A percentile compares a stretch with the other conserved stretches of the same genome.
Evolutionary conservation across 2,797 vertebrate species (phyloP).

Genomic region (Ceryle rudis): DNA sequence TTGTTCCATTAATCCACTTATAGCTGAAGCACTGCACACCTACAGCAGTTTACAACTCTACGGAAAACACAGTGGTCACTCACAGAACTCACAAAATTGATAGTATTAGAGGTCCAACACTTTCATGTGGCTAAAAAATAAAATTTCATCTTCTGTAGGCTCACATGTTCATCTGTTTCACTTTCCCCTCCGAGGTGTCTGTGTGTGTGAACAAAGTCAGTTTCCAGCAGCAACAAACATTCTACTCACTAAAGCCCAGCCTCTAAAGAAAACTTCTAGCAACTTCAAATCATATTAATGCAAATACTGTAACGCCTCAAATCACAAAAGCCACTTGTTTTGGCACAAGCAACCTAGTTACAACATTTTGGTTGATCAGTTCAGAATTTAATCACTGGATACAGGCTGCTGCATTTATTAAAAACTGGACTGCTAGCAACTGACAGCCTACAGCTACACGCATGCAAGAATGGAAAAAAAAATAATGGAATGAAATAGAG

Average conservation of each 20-base stretch:
- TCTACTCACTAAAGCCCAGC: background rate
- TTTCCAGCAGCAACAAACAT: constrained; percentile 15
- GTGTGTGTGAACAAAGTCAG: background rate
- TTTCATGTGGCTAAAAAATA: background rate
- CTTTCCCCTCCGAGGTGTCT: background rate
- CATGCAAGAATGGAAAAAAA: background rate
- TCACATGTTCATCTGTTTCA: background rate
- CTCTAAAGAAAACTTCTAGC: constrained; percentile 5
- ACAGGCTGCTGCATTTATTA: constrained; percentile 23
- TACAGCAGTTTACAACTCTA: background rate
- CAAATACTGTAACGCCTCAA: background rate
- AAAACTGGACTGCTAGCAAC: background rate
- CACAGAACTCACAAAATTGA: background rate
- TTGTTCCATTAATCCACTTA: background rate
- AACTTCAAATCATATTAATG: background rate
- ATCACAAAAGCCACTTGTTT: constrained; percentile 46
- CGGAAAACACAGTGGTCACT: background rate
- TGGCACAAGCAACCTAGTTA: background rate
- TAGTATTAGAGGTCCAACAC: background rate
- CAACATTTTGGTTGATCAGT: constrained; percentile 23
- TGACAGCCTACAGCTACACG: background rate
- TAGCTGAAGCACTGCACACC: background rate
- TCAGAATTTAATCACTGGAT: constrained; percentile 26
- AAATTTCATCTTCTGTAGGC: background rate
- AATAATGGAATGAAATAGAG: constrained; percentile 48